Base-by-base conservation (phyloP, 1,140 invertebrate genomes). In the Belonocnema kinseyi region DNA sequence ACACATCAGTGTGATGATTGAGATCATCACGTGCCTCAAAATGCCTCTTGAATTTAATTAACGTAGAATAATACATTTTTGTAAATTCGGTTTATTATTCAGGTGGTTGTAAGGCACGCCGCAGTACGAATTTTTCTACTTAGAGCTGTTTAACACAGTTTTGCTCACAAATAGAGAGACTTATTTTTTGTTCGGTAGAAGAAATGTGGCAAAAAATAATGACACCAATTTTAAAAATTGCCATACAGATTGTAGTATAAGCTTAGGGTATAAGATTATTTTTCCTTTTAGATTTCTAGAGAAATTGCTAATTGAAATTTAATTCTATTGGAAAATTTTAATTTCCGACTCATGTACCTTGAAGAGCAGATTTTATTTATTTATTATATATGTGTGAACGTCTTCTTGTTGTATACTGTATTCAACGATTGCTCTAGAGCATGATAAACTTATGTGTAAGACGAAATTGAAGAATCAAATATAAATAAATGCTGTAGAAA, bases 161-260 rank as follows among this genome's bases (percentile, higher is more conserved):
- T 66, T 66, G 61, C 61, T 66, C 61, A 66, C 61, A 14, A 33
- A 66, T 66, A 14, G 46, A 21, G 33, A 66, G 40, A 66, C 33
- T 40, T 66, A 66, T 66, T 66, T 66, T 26, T 66, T 26, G 40
- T 10, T 66, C 33, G 61, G 40, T 26, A 66, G 21, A 66, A 33
- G 13, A 66, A 33, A 40, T 40, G 40, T 66, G 61, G 61, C 61
- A 66, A 66, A 46, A 33, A 40, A 66, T 66, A 66, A 66, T 66
- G 14, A 66, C 33, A 66, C n/a, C 61, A 33, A 66, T 66, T 66
- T 26, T 66, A 66, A 66, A 16, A 66, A 66, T 46, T 26, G 61
- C 61, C 61, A 66, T 66, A 66, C 33, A 33, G 33, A 66, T 66
- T 66, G 14, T 66, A 66, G 61, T 6, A 14, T 66, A 66, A 40